A percentile compares a stretch with the other conserved stretches of the same genome.
Conservation (phyloP, 92 coral and sea anemone genomes). For the Umimayanthus kanabou region DNA sequence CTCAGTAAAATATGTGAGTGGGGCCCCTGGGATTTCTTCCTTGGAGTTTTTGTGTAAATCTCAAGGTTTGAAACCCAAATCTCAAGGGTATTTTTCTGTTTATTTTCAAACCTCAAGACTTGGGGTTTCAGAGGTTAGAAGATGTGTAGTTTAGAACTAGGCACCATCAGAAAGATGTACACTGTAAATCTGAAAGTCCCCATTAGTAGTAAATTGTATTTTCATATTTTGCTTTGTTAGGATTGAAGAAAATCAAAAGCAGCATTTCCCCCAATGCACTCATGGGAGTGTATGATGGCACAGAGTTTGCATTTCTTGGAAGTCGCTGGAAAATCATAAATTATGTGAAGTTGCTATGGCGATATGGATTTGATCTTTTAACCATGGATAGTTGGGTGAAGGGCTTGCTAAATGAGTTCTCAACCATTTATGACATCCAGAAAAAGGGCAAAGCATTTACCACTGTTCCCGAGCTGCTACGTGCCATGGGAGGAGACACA, state of each 20-base stretch:
- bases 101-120: too few species aligned
- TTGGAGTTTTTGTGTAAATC: too few species aligned
- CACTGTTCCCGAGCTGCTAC: slow-evolving; percentile 74
- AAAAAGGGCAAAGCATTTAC: slow-evolving; percentile 61
- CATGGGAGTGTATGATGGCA: slow-evolving; percentile 86
- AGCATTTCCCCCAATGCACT: slow-evolving; percentile 56
- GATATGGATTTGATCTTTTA: slow-evolving; percentile 87
- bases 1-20: too few species aligned
- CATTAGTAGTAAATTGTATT: too few species aligned
- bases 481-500: slow-evolving; percentile 85
- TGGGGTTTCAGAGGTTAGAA: too few species aligned
- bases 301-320: slow-evolving; percentile 74
- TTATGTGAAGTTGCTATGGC: slow-evolving; percentile 82
- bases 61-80: too few species aligned
- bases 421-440: slow-evolving; percentile 78
- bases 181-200: too few species aligned
- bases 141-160: too few species aligned
- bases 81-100: too few species aligned
- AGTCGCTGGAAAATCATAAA: slow-evolving; percentile 86
- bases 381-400: slow-evolving; percentile 74
- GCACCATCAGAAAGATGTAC: too few species aligned
- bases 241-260: slow-evolving; percentile 70
- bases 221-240: slow-evolving; percentile 31
- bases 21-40: too few species aligned
- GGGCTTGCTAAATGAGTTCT: slow-evolving; percentile 68